Evolutionary conservation across 1,140 invertebrate genomes (phyloP).

Genomic region (Nomia melanderi): DNA sequence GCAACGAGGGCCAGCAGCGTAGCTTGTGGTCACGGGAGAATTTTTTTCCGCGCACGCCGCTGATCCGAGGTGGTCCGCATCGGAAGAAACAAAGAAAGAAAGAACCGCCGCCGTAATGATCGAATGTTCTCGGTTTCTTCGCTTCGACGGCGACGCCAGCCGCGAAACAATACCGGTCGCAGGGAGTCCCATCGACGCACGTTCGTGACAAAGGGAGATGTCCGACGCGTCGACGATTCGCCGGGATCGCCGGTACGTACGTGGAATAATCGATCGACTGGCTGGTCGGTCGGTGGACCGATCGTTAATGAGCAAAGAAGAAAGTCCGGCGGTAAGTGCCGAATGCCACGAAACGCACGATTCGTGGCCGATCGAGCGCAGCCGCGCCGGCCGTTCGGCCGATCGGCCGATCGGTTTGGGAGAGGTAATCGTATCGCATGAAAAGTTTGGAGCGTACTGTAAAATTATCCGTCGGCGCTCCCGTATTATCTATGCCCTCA

Average conservation of each 20-base stretch:
- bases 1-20: constrained; percentile 15
- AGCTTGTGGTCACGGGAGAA: constrained; percentile 16
- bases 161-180: neutral
- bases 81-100: neutral
- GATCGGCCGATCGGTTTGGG: too few relatives aligned
- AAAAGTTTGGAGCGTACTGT: constrained; percentile 31
- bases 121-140: neutral
- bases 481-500: constrained; percentile 57
- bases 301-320: constrained; percentile 2
- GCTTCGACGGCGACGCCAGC: neutral
- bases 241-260: neutral
- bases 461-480: constrained; percentile 51
- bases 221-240: too few relatives aligned
- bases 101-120: constrained; percentile 7
- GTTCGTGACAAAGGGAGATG: too few relatives aligned
- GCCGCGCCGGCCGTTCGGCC: neutral
- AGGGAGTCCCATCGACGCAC: too few relatives aligned
- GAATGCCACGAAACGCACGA: neutral
- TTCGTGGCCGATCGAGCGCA: neutral
- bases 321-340: neutral
- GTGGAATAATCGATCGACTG: too few relatives aligned
- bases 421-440: constrained; percentile 43
- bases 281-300: neutral
- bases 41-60: neutral
- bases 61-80: neutral